A percentile compares a stretch with the other conserved stretches of the same genome.
Evolutionary conservation across 2,888 invertebrate genomes (phyloP).

Genomic region (Hypolimnas misippus): DNA sequence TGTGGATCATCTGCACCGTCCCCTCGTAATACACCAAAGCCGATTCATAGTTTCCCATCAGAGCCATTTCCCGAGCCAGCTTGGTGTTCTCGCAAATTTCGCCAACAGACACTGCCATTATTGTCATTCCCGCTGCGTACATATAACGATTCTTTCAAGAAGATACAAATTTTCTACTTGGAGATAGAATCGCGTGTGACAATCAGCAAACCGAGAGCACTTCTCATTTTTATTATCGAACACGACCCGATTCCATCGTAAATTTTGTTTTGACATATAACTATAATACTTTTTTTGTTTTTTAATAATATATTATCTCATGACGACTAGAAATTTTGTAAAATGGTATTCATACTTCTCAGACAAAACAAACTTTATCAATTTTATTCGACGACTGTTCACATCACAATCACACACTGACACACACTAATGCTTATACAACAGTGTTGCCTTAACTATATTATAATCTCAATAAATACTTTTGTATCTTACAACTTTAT

Average conservation of each 20-base stretch:
- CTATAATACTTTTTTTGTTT: conserved; percentile 45
- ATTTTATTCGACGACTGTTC: conserved; percentile 53
- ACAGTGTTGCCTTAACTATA: no score
- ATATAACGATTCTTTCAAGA: conserved; percentile 69
- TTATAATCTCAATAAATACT: no score
- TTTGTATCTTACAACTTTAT: no score
- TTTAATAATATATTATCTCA: conserved; percentile 57
- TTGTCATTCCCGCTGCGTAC: conserved; percentile 86
- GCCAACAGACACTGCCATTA: conserved; percentile 94
- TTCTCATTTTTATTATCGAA: conserved; percentile 58
- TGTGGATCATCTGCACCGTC: conserved; percentile 95
- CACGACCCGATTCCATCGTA: conserved; percentile 47
- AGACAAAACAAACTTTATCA: conserved; percentile 74
- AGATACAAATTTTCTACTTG: conserved; percentile 52
- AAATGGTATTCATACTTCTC: conserved; percentile 58
- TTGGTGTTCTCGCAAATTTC: conserved; percentile 98
- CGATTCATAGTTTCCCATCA: conserved; percentile 97
- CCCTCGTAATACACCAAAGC: conserved; percentile 97
- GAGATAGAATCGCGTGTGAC: conserved; percentile 67
- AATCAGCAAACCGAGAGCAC: conserved; percentile 62
- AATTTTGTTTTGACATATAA: conserved; percentile 46
- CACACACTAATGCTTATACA: conserved; percentile 30
- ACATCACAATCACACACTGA: conserved; percentile 39
- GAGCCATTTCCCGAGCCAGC: conserved; percentile 96
- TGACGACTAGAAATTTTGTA: conserved; percentile 59